Conservation (phyloP, 2,797 vertebrate genomes). For the Thamnophis elegans region DNA sequence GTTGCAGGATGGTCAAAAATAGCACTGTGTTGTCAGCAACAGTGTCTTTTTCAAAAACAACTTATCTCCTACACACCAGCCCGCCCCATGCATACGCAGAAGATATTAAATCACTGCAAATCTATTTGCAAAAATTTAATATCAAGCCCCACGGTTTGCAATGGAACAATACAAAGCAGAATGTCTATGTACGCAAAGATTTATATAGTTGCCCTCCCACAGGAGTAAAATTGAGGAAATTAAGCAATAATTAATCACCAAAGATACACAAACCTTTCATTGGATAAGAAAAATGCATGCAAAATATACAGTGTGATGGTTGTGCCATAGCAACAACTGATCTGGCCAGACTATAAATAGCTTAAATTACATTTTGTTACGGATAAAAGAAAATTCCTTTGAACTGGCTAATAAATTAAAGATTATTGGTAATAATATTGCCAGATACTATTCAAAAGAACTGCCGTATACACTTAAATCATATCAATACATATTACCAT, state of each 20-base stretch:
- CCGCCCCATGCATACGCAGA: neutral
- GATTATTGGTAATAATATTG: constrained; percentile 9
- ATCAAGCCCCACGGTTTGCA: neutral
- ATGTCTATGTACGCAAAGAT: neutral
- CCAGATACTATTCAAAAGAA: constrained; percentile 37
- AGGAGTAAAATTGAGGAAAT: neutral
- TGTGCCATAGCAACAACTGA: constrained; percentile 17
- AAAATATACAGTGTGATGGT: constrained; percentile 13
- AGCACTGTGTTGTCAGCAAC: neutral
- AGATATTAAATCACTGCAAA: neutral
- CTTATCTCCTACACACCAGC: neutral
- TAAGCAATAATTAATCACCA: neutral
- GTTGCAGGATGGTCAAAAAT: neutral
- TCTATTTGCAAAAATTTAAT: neutral
- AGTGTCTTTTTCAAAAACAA: neutral
- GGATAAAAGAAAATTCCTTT: constrained; percentile 28
- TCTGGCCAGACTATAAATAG: constrained; percentile 20
- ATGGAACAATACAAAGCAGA: neutral
- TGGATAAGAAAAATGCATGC: constrained; percentile 29
- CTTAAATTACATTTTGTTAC: constrained; percentile 32
- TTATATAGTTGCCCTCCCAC: neutral
- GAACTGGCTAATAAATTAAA: constrained; percentile 42
- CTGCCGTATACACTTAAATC: constrained; percentile 43
- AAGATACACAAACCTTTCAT: constrained; percentile 3
- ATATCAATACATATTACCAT: constrained; percentile 53